Evolutionary conservation across 2,113 vertebrate species (phyloP).

Genomic region (Rutilus rutilus): DNA sequence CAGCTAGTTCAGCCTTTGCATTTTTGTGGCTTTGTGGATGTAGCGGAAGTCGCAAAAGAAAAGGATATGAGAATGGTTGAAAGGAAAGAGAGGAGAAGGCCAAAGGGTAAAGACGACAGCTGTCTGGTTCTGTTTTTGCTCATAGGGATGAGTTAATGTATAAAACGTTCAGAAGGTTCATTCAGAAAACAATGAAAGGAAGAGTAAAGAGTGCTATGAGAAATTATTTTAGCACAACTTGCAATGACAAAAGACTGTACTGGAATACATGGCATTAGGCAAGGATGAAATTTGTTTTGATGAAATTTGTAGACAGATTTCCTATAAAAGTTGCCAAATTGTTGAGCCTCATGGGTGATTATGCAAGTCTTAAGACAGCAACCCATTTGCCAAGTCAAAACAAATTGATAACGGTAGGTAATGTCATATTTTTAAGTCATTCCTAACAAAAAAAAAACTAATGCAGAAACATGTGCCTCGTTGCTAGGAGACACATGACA

Average conservation of each 20-base stretch:
- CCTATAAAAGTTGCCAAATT: too few relatives aligned
- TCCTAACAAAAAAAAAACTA: too few relatives aligned
- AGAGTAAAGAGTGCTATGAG: neutral
- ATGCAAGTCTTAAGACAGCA: too few relatives aligned
- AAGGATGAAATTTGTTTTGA: too few relatives aligned
- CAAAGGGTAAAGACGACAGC: neutral
- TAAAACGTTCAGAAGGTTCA: neutral
- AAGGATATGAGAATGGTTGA: constrained; percentile 30
- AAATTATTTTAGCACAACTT: neutral
- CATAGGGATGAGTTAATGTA: neutral
- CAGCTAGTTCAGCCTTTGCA: neutral
- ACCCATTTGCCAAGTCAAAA: too few relatives aligned
- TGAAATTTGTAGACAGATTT: too few relatives aligned
- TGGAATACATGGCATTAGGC: neutral
- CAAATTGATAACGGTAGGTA: too few relatives aligned
- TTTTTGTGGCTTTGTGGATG: constrained; percentile 34
- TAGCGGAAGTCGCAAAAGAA: neutral
- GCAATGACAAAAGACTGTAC: neutral
- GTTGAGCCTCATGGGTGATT: too few relatives aligned
- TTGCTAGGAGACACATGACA: neutral
- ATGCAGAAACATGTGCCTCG: neutral
- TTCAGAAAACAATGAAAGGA: neutral
- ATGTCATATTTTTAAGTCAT: too few relatives aligned
- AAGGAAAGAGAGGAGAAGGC: constrained; percentile 9
- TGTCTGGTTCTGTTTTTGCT: constrained; percentile 14